Conservation (phyloP, 53 echinoderm and acorn worm species). For the Apostichopus leukothele region DNA sequence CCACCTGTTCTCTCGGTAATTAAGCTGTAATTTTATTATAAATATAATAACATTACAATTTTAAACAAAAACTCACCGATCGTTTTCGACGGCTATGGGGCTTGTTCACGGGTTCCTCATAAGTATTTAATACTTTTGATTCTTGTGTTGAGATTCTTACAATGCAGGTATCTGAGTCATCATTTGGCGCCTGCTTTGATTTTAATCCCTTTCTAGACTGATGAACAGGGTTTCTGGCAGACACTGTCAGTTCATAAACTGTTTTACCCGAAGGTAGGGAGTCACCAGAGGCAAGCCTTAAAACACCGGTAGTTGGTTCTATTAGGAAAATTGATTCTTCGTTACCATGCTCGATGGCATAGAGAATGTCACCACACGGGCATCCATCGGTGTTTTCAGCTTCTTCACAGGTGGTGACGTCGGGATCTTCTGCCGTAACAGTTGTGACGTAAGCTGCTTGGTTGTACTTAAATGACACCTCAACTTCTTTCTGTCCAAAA, state of each 20-base stretch:
- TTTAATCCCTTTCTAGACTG: slow-evolving; percentile 35
- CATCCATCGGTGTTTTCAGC: slow-evolving; percentile 48
- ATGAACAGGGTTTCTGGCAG: slow-evolving; percentile 76
- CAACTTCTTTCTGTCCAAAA: slow-evolving; percentile 60
- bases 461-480: slow-evolving; percentile 53
- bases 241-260: slow-evolving; percentile 54
- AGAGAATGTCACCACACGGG: slow-evolving; percentile 77
- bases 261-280: slow-evolving; percentile 34
- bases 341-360: slow-evolving; percentile 85
- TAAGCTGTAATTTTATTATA: too few species aligned
- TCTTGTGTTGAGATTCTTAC: background rate
- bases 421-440: slow-evolving; percentile 71
- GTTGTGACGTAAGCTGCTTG: slow-evolving; percentile 55
- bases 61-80: slow-evolving; percentile 55
- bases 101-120: slow-evolving; percentile 54
- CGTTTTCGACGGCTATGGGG: slow-evolving; percentile 20
- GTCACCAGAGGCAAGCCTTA: slow-evolving; percentile 55
- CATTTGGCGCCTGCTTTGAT: background rate
- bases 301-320: slow-evolving; percentile 73
- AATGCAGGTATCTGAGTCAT: background rate
- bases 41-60: too few species aligned
- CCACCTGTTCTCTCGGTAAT: too few species aligned
- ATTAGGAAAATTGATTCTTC: slow-evolving; percentile 71
- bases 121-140: slow-evolving; percentile 5
- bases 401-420: slow-evolving; percentile 56